These are phyloP conservation scores for Acropternis orthonyx DNA, from an alignment of 2,797 vertebrate genomes.

Conservation along the genomic window DNA sequence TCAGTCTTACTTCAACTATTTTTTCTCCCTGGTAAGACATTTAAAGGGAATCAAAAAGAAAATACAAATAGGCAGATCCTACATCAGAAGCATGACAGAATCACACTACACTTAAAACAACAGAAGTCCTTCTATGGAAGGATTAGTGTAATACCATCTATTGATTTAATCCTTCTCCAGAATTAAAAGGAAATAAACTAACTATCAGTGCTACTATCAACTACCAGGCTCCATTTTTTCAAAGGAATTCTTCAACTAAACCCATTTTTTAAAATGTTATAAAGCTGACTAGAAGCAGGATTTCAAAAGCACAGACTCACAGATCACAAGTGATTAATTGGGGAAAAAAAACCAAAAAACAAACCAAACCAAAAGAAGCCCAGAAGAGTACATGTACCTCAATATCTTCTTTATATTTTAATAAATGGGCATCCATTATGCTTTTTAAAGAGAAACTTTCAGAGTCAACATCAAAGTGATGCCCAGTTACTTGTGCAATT, in stretches of 20 bases:
- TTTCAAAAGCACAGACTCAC: neutral
- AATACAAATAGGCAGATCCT: neutral
- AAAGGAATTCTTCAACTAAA: neutral
- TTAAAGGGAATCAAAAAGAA: neutral
- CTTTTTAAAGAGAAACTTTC: conserved; percentile 80
- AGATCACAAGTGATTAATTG: neutral
- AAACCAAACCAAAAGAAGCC: neutral
- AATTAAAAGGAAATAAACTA: neutral
- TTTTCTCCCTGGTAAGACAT: neutral
- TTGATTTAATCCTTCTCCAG: neutral
- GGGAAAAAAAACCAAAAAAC: neutral
- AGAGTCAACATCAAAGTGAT: conserved; percentile 80
- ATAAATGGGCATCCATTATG: conserved; percentile 81
- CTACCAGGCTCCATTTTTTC: neutral
- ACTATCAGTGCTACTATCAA: neutral
- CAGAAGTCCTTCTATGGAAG: neutral
- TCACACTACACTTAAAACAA: neutral
- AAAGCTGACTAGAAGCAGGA: neutral
- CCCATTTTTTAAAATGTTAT: neutral
- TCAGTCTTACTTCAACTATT: neutral
- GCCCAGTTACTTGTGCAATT: conserved; percentile 77
- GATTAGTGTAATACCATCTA: neutral
- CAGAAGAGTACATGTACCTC: conserved; percentile 74
- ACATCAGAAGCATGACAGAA: neutral
- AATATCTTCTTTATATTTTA: conserved; percentile 84